A percentile compares a stretch with the other conserved stretches of the same genome.
phyloP scores from a whole-genome alignment of 2,113 vertebrate genomes.

The Chascanopsetta lugubris region DNA sequence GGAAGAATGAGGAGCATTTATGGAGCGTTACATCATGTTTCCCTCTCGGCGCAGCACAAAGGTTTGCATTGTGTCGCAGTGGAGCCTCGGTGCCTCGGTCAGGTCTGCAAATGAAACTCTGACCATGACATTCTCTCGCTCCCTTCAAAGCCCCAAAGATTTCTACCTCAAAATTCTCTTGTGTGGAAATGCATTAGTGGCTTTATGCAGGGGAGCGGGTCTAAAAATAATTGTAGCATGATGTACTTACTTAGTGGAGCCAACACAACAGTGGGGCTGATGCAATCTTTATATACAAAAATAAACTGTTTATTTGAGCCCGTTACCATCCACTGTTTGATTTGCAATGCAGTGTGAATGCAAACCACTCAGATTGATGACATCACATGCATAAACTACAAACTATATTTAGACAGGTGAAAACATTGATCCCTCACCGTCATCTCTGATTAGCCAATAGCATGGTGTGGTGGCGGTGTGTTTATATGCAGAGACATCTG shows the following conservation, averaged over 20 bases:
- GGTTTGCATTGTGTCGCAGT: conserved; percentile 23
- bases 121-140: conserved; percentile 26
- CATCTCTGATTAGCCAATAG: no score
- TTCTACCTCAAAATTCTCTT: conserved; percentile 16
- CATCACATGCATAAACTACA: neutral
- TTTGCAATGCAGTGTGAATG: neutral
- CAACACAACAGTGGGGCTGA: neutral
- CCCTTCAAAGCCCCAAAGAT: conserved; percentile 26
- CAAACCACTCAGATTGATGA: neutral
- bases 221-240: neutral
- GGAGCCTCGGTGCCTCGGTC: conserved; percentile 23
- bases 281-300: neutral
- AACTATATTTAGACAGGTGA: no score
- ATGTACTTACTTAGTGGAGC: neutral
- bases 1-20: conserved; percentile 49
- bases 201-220: neutral
- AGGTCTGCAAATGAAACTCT: conserved; percentile 38
- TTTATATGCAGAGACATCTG: no score
- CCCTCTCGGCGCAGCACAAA: conserved; percentile 31
- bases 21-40: conserved; percentile 55
- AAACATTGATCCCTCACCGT: no score
- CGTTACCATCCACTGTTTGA: neutral
- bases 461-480: no score
- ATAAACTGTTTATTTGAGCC: neutral
- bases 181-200: conserved; percentile 5